Evolutionary conservation across 2,888 invertebrate species (phyloP).

Genomic region (Vesta saturnalis): DNA sequence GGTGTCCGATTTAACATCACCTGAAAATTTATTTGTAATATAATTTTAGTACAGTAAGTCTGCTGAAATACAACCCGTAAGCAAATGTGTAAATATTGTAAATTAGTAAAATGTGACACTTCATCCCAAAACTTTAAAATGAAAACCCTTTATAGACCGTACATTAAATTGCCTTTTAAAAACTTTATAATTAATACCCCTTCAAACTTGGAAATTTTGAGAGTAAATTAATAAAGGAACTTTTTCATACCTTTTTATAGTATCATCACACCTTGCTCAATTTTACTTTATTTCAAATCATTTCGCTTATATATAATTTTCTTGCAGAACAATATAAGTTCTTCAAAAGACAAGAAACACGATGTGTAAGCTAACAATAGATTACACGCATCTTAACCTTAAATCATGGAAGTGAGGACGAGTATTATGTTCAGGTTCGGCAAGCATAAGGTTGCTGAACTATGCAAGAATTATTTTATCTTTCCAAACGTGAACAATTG

Average conservation of each 20-base stretch:
- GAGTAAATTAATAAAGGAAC: not conserved
- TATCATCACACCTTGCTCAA: not conserved
- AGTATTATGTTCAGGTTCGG: constrained; percentile 7
- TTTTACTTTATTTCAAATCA: not conserved
- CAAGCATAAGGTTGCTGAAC: constrained; percentile 11
- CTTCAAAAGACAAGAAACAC: not conserved
- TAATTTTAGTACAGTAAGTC: too few relatives aligned
- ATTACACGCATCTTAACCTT: constrained; percentile 8
- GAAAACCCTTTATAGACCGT: not conserved
- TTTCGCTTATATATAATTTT: not conserved
- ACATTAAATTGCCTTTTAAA: not conserved
- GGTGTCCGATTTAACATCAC: too few relatives aligned
- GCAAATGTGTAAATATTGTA: too few relatives aligned
- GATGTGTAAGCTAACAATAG: constrained; percentile 4
- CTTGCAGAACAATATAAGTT: too few relatives aligned
- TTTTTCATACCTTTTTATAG: not conserved
- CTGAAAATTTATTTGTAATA: too few relatives aligned
- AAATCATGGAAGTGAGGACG: not conserved
- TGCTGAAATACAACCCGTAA: too few relatives aligned
- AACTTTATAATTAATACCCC: not conserved
- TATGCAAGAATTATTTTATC: constrained; percentile 6
- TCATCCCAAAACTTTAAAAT: not conserved
- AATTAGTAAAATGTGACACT: not conserved
- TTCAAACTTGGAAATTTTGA: not conserved
- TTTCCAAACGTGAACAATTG: constrained; percentile 13